Evolutionary conservation across 2,888 invertebrate genomes (phyloP).

Genomic region (Eurytoma californica): DNA sequence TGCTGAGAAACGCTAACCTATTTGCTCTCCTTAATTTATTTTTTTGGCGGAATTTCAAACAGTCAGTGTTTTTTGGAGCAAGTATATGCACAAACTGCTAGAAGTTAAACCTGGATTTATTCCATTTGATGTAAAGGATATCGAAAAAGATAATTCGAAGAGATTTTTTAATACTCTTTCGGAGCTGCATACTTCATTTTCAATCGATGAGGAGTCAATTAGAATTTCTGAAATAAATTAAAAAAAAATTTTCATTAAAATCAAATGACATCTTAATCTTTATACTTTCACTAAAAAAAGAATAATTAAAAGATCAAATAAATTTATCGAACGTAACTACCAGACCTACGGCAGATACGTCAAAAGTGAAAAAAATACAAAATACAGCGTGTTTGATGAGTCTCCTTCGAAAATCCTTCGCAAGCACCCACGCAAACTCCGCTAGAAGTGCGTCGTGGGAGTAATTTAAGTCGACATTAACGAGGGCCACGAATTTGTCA

Average conservation of each 20-base stretch:
- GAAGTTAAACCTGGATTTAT: too few species aligned
- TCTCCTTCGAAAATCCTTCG: slow-evolving; percentile 21
- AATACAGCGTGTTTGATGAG: neutral
- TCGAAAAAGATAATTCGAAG: too few species aligned
- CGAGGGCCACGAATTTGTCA: slow-evolving; percentile 8
- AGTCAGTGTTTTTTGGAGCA: neutral
- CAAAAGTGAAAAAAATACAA: neutral
- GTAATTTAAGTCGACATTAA: slow-evolving; percentile 31
- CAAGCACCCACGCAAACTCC: neutral
- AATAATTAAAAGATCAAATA: neutral
- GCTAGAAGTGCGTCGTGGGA: slow-evolving; percentile 7
- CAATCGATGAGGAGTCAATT: too few species aligned
- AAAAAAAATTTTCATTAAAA: too few species aligned
- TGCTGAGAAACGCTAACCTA: slow-evolving; percentile 16
- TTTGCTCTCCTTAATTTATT: neutral
- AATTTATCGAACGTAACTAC: neutral
- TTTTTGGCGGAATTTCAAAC: neutral
- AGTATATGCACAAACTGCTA: neutral
- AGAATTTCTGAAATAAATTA: too few species aligned
- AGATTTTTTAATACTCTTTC: too few species aligned
- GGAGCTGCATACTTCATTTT: too few species aligned
- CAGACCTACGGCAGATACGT: neutral
- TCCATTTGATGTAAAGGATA: too few species aligned
- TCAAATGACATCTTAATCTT: too few species aligned
- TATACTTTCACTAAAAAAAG: neutral